Evolutionary conservation across 2,888 invertebrate species (phyloP).

Genomic region (Hydrotaea diabolus): DNA sequence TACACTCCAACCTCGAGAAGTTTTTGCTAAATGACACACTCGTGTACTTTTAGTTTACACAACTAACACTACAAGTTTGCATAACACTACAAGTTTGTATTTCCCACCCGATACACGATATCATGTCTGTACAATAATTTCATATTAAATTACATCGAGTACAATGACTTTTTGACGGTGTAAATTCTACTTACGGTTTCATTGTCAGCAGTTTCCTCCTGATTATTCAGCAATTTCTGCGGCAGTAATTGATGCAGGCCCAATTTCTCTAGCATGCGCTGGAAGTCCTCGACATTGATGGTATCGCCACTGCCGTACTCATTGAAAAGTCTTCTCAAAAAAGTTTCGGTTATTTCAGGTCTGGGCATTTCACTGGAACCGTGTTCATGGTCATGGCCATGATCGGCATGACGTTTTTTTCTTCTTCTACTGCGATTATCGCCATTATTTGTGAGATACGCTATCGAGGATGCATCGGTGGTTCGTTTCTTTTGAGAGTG

Average conservation of each 20-base stretch:
- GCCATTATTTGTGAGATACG: slow-evolving; percentile 55
- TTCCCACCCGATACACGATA: too few species aligned
- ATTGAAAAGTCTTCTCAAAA: slow-evolving; percentile 85
- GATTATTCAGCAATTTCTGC: slow-evolving; percentile 67
- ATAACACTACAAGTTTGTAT: too few species aligned
- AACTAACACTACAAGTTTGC: too few species aligned
- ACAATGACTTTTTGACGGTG: neutral
- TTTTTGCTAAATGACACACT: too few species aligned
- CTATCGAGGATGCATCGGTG: slow-evolving; percentile 43
- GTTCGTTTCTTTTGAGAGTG: slow-evolving; percentile 56
- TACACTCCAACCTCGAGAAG: too few species aligned
- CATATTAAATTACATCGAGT: too few species aligned
- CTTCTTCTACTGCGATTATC: slow-evolving; percentile 67
- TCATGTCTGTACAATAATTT: too few species aligned
- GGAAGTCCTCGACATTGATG: slow-evolving; percentile 86
- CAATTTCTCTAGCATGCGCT: slow-evolving; percentile 84
- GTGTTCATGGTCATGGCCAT: slow-evolving; percentile 67
- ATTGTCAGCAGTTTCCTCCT: slow-evolving; percentile 48
- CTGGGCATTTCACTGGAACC: slow-evolving; percentile 59
- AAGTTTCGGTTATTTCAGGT: slow-evolving; percentile 83
- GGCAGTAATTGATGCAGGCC: slow-evolving; percentile 82
- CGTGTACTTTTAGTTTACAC: too few species aligned
- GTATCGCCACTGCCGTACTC: slow-evolving; percentile 84
- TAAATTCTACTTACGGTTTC: slow-evolving; percentile 60
- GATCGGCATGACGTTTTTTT: slow-evolving; percentile 77